Conservation (phyloP, 2,113 vertebrate genomes). For the Poecilia latipinna region DNA sequence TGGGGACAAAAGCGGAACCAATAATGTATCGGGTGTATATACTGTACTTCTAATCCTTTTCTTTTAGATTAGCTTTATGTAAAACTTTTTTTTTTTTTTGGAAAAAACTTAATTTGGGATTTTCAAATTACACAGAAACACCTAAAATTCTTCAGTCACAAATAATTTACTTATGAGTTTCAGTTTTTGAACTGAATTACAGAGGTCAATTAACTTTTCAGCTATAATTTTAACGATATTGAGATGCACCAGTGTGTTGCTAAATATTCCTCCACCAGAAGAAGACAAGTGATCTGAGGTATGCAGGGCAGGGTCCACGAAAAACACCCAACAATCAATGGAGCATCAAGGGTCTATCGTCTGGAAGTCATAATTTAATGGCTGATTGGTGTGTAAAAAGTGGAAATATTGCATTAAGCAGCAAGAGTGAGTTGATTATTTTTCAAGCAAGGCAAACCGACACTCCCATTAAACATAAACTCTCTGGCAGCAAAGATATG, state of each 20-base stretch:
- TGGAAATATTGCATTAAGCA: slow-evolving; percentile 63
- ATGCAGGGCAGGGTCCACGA: too few species aligned
- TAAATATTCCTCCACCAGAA: background rate
- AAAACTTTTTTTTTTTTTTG: too few species aligned
- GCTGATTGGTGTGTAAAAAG: slow-evolving; percentile 18
- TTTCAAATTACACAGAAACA: background rate
- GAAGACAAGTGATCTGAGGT: background rate
- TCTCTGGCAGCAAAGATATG: slow-evolving; percentile 26
- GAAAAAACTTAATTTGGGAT: too few species aligned
- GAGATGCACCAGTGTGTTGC: background rate
- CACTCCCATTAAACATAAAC: slow-evolving; percentile 42
- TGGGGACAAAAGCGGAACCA: too few species aligned
- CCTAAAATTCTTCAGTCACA: background rate
- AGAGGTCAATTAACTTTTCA: background rate
- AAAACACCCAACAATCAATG: background rate
- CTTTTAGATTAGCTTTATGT: too few species aligned
- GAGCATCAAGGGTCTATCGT: background rate
- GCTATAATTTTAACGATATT: background rate
- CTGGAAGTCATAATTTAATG: background rate
- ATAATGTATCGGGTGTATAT: too few species aligned
- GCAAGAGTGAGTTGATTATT: slow-evolving; percentile 31
- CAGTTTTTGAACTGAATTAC: background rate
- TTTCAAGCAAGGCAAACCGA: slow-evolving; percentile 53
- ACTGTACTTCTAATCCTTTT: too few species aligned
- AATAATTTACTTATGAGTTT: background rate